A percentile compares a stretch with the other conserved stretches of the same genome.
These are phyloP conservation scores for Lepus americanus DNA, from an alignment of 2,113 vertebrate species.

Conservation along the genomic window DNA sequence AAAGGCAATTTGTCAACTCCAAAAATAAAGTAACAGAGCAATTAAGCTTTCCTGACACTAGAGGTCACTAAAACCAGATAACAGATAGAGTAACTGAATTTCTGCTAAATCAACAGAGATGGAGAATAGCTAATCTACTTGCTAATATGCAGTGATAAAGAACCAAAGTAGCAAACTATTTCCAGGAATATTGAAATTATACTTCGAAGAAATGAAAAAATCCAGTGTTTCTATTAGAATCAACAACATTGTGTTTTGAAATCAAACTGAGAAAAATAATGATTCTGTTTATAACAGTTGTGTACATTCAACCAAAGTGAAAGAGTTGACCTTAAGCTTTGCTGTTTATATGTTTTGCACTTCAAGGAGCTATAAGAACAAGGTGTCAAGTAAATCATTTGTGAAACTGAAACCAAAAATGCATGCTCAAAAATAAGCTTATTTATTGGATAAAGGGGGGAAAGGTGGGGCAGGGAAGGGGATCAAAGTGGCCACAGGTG, in stretches of 20 bases:
- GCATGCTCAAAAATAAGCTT: not conserved
- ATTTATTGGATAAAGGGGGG: not conserved
- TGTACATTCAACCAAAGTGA: not conserved
- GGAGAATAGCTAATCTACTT: not conserved
- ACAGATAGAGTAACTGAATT: not conserved
- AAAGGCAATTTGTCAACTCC: not conserved
- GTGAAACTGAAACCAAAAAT: not conserved
- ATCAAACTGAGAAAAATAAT: slow-evolving; percentile 34
- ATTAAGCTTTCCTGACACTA: slow-evolving; percentile 50
- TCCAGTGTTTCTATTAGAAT: not conserved
- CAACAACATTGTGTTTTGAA: slow-evolving; percentile 4
- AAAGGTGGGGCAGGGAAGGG: too few species aligned
- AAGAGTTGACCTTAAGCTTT: not conserved
- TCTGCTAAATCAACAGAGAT: not conserved
- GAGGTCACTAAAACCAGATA: slow-evolving; percentile 67
- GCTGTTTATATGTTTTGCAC: not conserved
- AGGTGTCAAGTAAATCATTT: not conserved
- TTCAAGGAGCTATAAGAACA: not conserved
- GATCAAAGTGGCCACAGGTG: not conserved
- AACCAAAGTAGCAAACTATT: not conserved
- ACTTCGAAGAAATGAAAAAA: not conserved
- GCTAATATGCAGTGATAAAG: not conserved
- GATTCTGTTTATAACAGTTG: not conserved
- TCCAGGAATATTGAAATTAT: slow-evolving; percentile 39
- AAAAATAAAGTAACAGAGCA: slow-evolving; percentile 2